Evolutionary conservation across 1,140 invertebrate genomes (phyloP), one percentile per base, ranked within the genome.

Genomic region (Theocolax elegans): DNA sequence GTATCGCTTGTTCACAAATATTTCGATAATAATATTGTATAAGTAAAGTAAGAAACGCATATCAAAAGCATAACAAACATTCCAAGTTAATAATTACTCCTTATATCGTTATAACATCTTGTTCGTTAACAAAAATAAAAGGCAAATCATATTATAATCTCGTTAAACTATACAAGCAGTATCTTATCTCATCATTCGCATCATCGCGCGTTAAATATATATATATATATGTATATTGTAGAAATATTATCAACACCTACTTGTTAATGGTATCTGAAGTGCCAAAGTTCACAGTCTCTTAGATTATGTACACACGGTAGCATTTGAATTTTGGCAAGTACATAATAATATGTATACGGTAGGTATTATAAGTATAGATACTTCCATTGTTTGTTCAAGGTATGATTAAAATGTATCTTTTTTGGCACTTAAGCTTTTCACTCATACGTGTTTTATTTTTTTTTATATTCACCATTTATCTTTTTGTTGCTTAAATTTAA

Each of bases 211-310:
- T n/a, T n/a, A n/a, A n/a, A n/a, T n/a, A n/a, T n/a, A n/a, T n/a
- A n/a, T n/a, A n/a, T n/a, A n/a, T n/a, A n/a, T n/a, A n/a, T n/a
- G 46, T 56, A 42, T 56, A 53, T 60, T 13, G 62, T 66, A 65
- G 62, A 65, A 71, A 66, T 40, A 71, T 65, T 65, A 71, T 64
- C 35, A 63, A 64, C 59, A 56, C 58, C 48, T 71, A 71, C 31
- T 51, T 56, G 10, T 21, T 59, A 51, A 51, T 49, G 31, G n/a
- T 66, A 63, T 64, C 64, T 65, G 3, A 65, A 71, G 69, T 71
- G 69, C 69, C 69, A 71, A 71, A 72, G 64, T 53, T 67, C 40
- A n/a, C 58, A 72, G 70, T 67, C 56, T 72, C 58, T 72, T 67
- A 62, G 38, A 72, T 62, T 72, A 67, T 72, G 40, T 72, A 67